Percentiles rank a stretch among this genome's conserved stretches.
These are phyloP conservation scores for Limenitis camilla DNA, from an alignment of 2,888 invertebrate species.

Conservation along the genomic window DNA sequence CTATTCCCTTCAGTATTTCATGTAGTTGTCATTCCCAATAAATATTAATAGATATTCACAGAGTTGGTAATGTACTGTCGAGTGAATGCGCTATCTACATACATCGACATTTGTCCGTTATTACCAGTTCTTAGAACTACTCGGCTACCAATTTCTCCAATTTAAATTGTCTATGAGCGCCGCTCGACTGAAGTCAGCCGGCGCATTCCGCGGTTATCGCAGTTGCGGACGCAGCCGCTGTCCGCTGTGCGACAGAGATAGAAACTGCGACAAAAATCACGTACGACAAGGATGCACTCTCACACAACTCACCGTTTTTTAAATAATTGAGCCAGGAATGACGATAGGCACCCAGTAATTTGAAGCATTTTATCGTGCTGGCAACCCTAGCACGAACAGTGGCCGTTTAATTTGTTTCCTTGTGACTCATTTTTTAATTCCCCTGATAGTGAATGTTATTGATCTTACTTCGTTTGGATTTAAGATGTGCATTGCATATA, in stretches of 20 bases:
- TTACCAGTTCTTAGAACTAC: constrained; percentile 51
- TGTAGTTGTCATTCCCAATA: constrained; percentile 19
- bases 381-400: constrained; percentile 60
- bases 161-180: constrained; percentile 72
- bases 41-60: constrained; percentile 32
- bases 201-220: constrained; percentile 69
- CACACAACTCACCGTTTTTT: constrained; percentile 61
- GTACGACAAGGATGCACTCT: constrained; percentile 48
- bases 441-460: constrained; percentile 11
- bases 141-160: constrained; percentile 67
- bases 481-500: not conserved
- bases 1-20: constrained; percentile 7
- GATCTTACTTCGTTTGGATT: constrained; percentile 8
- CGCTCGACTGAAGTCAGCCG: constrained; percentile 70
- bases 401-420: constrained; percentile 63
- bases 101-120: constrained; percentile 46
- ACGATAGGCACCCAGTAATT: constrained; percentile 67
- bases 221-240: constrained; percentile 56
- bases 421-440: constrained; percentile 44
- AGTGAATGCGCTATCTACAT: constrained; percentile 31
- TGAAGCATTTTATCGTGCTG: constrained; percentile 63
- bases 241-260: constrained; percentile 41
- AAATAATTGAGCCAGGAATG: constrained; percentile 71
- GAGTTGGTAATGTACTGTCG: constrained; percentile 27
- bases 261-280: constrained; percentile 39